A percentile compares a stretch with the other conserved stretches of the same genome.
phyloP scores from a whole-genome alignment of 2,888 invertebrate genomes.

The Pandemis corylana region DNA sequence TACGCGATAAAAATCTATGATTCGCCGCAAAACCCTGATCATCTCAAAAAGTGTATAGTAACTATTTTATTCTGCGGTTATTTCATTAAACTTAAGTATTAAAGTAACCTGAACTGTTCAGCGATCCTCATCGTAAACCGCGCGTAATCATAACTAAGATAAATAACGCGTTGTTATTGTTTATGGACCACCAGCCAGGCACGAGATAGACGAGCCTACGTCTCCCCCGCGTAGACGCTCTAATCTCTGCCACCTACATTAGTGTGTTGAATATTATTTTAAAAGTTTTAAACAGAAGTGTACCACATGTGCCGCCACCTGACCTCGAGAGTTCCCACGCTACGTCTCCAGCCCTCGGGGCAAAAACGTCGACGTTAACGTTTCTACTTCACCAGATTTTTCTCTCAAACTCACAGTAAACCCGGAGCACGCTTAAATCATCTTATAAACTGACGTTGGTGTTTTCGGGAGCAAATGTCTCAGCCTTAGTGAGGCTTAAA shows the following conservation, averaged over 20 bases:
- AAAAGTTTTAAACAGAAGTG: conserved; percentile 77
- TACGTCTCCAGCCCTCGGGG: conserved; percentile 66
- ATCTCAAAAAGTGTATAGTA: conserved; percentile 49
- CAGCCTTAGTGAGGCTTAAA: conserved; percentile 72
- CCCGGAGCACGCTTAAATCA: conserved; percentile 49
- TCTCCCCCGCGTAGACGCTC: conserved; percentile 75
- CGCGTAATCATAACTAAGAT: conserved; percentile 70
- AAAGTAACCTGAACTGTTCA: conserved; percentile 43
- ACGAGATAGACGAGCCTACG: conserved; percentile 51
- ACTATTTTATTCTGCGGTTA: conserved; percentile 59
- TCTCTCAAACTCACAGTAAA: conserved; percentile 57
- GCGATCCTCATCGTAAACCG: conserved; percentile 57
- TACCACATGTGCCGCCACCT: conserved; percentile 83
- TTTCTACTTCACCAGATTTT: conserved; percentile 59
- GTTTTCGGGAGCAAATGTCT: conserved; percentile 79
- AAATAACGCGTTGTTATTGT: conserved; percentile 75
- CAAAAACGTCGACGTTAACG: conserved; percentile 67
- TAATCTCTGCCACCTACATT: conserved; percentile 66
- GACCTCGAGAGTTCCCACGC: conserved; percentile 82
- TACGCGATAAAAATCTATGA: conserved; percentile 37
- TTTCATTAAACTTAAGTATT: conserved; percentile 50
- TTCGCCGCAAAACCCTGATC: conserved; percentile 49
- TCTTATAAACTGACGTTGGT: conserved; percentile 55
- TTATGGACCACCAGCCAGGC: conserved; percentile 74
- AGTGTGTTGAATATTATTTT: conserved; percentile 80